Percentiles rank a stretch among this genome's conserved stretches.
Evolutionary conservation across 2,888 invertebrate species (phyloP).

Genomic region (Nomada ferruginata): DNA sequence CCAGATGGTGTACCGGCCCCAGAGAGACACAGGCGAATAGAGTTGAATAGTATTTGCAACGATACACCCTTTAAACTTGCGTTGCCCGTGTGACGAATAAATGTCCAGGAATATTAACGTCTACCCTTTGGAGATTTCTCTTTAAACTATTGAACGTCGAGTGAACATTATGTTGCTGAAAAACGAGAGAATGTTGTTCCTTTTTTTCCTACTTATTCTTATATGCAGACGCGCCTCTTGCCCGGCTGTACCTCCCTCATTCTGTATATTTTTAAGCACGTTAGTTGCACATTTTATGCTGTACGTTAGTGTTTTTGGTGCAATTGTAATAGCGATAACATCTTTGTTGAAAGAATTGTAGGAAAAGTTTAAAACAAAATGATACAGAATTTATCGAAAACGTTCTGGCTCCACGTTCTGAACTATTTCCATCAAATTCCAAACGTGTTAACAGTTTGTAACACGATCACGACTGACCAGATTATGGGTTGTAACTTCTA

Average conservation of each 20-base stretch:
- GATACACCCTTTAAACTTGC: constrained; percentile 48
- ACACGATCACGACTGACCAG: background rate
- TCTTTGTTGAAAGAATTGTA: too few species aligned
- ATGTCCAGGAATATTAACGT: constrained; percentile 27
- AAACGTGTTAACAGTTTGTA: background rate
- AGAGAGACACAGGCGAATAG: constrained; percentile 44
- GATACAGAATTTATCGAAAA: too few species aligned
- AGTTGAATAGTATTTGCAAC: constrained; percentile 56
- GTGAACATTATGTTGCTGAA: background rate
- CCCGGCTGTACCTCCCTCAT: too few species aligned
- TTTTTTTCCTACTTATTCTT: too few species aligned
- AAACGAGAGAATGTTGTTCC: background rate
- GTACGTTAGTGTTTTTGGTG: too few species aligned
- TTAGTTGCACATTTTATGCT: too few species aligned
- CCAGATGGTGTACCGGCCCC: constrained; percentile 61
- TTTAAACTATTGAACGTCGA: background rate
- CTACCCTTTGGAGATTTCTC: background rate
- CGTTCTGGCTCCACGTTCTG: too few species aligned
- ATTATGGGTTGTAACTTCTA: constrained; percentile 4
- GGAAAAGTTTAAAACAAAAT: too few species aligned
- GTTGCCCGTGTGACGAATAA: constrained; percentile 29
- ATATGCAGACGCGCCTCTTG: too few species aligned
- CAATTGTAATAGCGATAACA: too few species aligned
- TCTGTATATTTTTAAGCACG: too few species aligned
- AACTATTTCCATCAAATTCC: background rate